Evolutionary conservation across 92 coral and sea anemone genomes (phyloP).

Genomic region (Nematostella vectensis): DNA sequence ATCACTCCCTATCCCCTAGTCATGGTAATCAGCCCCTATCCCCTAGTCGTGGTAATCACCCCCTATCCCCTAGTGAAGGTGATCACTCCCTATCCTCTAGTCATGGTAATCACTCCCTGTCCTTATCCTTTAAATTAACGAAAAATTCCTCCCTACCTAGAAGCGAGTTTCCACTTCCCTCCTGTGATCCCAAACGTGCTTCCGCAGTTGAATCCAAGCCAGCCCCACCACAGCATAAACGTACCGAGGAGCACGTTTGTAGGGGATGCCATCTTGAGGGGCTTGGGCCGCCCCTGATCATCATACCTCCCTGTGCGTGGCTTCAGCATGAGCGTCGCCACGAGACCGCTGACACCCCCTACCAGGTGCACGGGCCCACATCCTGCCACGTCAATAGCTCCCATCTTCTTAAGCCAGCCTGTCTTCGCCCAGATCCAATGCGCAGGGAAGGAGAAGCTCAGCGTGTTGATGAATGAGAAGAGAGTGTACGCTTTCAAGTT

Average conservation of each 20-base stretch:
- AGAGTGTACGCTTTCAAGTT: constrained; percentile 60
- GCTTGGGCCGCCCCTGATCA: constrained; percentile 33
- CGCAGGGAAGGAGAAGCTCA: constrained; percentile 65
- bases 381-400: constrained; percentile 76
- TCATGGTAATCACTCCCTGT: no score
- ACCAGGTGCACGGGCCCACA: constrained; percentile 84
- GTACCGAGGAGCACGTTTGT: constrained; percentile 73
- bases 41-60: no score
- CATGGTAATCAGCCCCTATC: no score
- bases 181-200: constrained; percentile 79
- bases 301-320: constrained; percentile 64
- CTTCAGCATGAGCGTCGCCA: constrained; percentile 59
- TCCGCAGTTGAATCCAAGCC: constrained; percentile 80
- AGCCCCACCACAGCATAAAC: constrained; percentile 85
- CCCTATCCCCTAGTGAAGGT: no score
- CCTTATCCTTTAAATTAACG: no score
- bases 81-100: no score
- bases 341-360: constrained; percentile 72
- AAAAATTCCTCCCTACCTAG: no score
- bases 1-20: no score
- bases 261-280: constrained; percentile 61
- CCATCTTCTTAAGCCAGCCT: constrained; percentile 62
- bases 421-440: constrained; percentile 76
- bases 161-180: constrained; percentile 68
- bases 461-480: constrained; percentile 65